These are phyloP conservation scores for Coreius guichenoti DNA, from an alignment of 2,797 vertebrate species.

Conservation along the genomic window DNA sequence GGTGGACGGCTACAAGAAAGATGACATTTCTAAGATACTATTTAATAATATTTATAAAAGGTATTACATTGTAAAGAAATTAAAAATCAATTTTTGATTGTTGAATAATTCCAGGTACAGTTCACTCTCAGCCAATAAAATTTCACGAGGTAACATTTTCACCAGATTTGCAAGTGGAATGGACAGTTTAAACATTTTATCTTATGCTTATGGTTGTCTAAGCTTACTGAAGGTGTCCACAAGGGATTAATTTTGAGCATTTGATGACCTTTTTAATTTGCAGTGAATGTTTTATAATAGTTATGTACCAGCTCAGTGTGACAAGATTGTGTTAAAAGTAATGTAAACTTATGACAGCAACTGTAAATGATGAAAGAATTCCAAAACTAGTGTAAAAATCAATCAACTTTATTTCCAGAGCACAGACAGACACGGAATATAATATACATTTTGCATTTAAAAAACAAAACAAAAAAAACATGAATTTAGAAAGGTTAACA, in stretches of 20 bases:
- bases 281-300: background rate
- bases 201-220: background rate
- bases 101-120: background rate
- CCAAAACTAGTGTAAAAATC: background rate
- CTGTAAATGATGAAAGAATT: background rate
- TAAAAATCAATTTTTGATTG: background rate
- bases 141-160: background rate
- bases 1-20: no score
- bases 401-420: conserved; percentile 8
- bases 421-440: background rate
- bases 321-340: background rate
- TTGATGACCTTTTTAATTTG: background rate
- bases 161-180: background rate
- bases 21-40: no score
- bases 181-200: background rate
- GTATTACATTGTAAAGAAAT: background rate
- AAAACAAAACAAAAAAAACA: background rate
- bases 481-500: background rate
- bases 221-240: background rate
- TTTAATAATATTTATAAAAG: no score
- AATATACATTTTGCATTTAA: background rate
- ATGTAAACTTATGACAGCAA: no score
- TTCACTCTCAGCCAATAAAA: background rate
- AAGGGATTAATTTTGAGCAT: background rate
- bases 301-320: background rate